Evolutionary conservation across 2,113 vertebrate species (phyloP).

Genomic region (Raja brachyura): DNA sequence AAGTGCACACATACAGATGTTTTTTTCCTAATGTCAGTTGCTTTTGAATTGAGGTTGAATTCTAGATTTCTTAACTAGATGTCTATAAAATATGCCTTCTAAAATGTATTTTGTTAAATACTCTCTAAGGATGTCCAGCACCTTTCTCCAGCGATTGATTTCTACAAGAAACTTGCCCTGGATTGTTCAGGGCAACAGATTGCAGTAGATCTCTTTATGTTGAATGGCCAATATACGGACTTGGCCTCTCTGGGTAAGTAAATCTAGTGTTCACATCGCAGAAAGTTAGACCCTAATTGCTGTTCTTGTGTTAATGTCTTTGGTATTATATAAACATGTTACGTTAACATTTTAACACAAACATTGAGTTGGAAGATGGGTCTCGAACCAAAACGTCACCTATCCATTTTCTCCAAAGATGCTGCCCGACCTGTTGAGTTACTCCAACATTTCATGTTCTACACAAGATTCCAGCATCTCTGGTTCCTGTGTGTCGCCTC

Average conservation of each 20-base stretch:
- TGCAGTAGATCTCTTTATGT: slow-evolving; percentile 89
- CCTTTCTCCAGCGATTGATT: slow-evolving; percentile 87
- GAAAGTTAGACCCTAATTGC: not conserved
- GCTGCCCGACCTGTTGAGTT: too few species aligned
- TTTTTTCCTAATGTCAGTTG: not conserved
- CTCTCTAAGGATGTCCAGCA: slow-evolving; percentile 75
- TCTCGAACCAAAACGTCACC: too few species aligned
- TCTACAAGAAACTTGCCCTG: slow-evolving; percentile 95
- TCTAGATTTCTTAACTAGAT: not conserved
- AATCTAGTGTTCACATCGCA: not conserved
- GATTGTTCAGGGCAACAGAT: slow-evolving; percentile 96
- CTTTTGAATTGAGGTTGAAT: too few species aligned
- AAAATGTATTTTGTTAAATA: not conserved
- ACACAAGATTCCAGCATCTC: too few species aligned
- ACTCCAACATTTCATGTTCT: too few species aligned
- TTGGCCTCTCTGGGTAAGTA: slow-evolving; percentile 81
- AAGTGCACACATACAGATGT: too few species aligned
- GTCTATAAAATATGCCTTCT: not conserved
- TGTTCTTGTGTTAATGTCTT: not conserved
- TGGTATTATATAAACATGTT: too few species aligned
- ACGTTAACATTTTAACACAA: too few species aligned
- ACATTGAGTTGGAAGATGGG: too few species aligned
- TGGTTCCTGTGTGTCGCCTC: too few species aligned
- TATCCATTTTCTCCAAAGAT: too few species aligned
- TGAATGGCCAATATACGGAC: slow-evolving; percentile 88